Conservation (phyloP, 1,140 invertebrate genomes). For the Drosophila nigromelanica region DNA sequence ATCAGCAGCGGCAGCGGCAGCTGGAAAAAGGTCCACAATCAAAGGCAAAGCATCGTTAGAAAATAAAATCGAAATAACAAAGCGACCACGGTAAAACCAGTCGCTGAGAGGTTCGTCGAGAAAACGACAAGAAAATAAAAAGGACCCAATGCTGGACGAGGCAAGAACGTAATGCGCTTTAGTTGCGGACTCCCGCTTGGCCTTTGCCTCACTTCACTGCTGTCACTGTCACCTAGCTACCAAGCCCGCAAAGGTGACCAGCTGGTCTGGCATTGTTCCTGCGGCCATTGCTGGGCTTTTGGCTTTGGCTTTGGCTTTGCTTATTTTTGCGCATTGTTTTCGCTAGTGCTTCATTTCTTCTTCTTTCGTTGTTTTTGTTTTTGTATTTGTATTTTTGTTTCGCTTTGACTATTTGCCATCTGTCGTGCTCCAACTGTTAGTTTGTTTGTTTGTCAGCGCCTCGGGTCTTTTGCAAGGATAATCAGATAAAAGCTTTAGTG, state of each 20-base stretch:
- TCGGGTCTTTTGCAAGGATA: slow-evolving; percentile 62
- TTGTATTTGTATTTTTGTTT: slow-evolving; percentile 14
- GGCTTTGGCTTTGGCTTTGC: slow-evolving; percentile 10
- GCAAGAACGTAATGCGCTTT: slow-evolving; percentile 69
- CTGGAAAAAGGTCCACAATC: slow-evolving; percentile 67
- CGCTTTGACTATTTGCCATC: slow-evolving; percentile 67
- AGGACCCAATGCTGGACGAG: slow-evolving; percentile 11
- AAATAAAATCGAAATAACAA: slow-evolving; percentile 78
- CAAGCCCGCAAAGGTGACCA: slow-evolving; percentile 39
- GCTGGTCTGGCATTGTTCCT: slow-evolving; percentile 40
- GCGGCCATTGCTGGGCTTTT: slow-evolving; percentile 38
- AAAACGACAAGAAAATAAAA: slow-evolving; percentile 11
- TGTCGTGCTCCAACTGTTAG: slow-evolving; percentile 45
- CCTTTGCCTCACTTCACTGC: slow-evolving; percentile 23
- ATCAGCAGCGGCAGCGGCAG: slow-evolving; percentile 15
- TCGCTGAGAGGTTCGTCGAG: slow-evolving; percentile 2
- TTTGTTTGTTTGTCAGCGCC: slow-evolving; percentile 64
- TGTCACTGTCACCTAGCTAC: slow-evolving; percentile 47
- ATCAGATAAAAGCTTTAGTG: slow-evolving; percentile 79
- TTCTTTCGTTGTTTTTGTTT: neutral
- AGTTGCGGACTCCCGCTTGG: slow-evolving; percentile 24
- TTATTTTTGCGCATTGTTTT: slow-evolving; percentile 34
- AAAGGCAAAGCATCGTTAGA: slow-evolving; percentile 69
- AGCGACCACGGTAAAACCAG: slow-evolving; percentile 53
- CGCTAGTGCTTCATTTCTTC: slow-evolving; percentile 4